Base-by-base conservation (phyloP, 2,113 vertebrate genomes). In the Paedocypris sp. region DNA sequence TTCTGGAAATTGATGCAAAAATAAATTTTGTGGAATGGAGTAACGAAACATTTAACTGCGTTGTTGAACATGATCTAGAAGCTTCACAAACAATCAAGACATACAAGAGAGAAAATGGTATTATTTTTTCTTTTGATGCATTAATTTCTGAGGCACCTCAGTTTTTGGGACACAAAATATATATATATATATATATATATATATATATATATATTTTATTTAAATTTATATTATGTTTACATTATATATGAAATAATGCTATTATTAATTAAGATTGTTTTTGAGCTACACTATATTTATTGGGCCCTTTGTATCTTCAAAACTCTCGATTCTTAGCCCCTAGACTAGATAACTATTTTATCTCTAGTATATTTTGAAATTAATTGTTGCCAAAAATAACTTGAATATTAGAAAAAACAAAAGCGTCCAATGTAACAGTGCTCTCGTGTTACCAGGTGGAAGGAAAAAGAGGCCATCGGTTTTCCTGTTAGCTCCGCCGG, bases 401-500 rank as follows among this genome's bases (percentile, higher is more conserved):
- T n/a, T n/a, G n/a, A n/a, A n/a, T n/a, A n/a, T n/a, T n/a, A n/a
- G n/a, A n/a, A n/a, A n/a, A n/a, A n/a, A n/a, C n/a, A n/a, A n/a
- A n/a, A n/a, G n/a, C n/a, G n/a, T n/a, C n/a, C n/a, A n/a, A n/a
- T n/a, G n/a, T 76, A 69, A 78, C n/a, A 71, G 41, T 74, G 64
- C 51, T 82, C 47, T 76, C 53, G 47, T 73, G 13, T 71, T 80
- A 79, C 23, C 76, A 85, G 82, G 65, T 66, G 19, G 9, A 41
- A 0, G 0, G 0, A 0, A 0, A 6, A 8, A 8, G 13, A 38
- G 28, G 28, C 86, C 86, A 2, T 58, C 75, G 4, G 81, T 85
- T 41, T 84, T 73, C 64, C 67, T 86, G 69, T 50, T 84, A 60
- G 18, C 74, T 53, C 78, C 86, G 18, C 10, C 81, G 66, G 78